Base-by-base conservation (phyloP, 2,888 invertebrate species). In the Kuschelorhynchus macadamiae region DNA sequence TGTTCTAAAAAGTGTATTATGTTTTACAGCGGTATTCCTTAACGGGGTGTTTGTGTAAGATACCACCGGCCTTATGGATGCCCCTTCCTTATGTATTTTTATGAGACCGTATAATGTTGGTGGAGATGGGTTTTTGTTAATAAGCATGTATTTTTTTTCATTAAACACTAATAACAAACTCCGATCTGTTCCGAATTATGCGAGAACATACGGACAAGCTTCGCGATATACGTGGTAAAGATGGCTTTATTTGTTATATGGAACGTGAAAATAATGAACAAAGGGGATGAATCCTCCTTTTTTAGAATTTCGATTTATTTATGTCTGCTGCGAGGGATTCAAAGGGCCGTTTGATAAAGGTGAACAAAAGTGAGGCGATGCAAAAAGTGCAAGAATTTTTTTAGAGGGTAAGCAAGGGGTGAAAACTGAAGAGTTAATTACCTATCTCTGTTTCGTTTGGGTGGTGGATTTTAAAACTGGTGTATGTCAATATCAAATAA, bases 211-310 rank as follows among this genome's bases (percentile, higher is more conserved):
- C 11, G 16, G 25, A 39, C 21, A 64, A 64, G 42, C 32, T 9
- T 11, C 1, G 12, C 12, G 39, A 21, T 20, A 49, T 46, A 39
- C 55, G 53, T 44, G 53, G 12, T 53, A 44, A 46, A 46, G 53
- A 32, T 44, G 62, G 41, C 47, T 64, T 49, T 64, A 56, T 64
- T 64, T 64, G 63, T 56, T 64, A 56, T 64, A 64, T 64, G 63
- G 41, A 64, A 64, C 63, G 63, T 64, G 63, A 64, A 64, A 64
- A 56, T 64, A 64, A 64, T 64, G 63, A 47, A 64, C 63, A 64
- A 56, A 56, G 25, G 49, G 55, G 25, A 39, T 20, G 47, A 56
- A 49, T 64, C 49, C 25, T 64, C 55, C 47, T 64, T 64, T 64
- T 64, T 64, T 62, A 62, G 46, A 46, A 16, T 55, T 64, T 47